Conservation (phyloP, 1,140 invertebrate genomes). For the Drosophila pruinosa region DNA sequence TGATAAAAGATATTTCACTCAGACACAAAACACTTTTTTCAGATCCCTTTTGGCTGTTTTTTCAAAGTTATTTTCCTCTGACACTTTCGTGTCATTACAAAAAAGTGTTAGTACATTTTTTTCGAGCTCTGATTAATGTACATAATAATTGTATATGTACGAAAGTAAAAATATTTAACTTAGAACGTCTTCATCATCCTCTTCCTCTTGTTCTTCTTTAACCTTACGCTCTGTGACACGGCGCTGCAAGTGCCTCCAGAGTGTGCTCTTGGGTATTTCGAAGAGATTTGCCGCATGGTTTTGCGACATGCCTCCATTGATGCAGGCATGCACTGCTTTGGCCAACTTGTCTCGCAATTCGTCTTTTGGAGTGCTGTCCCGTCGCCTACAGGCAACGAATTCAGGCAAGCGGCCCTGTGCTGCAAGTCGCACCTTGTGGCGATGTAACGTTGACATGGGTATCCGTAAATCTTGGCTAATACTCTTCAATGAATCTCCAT, state of each 20-base stretch:
- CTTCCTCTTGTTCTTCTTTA: slow-evolving; percentile 57
- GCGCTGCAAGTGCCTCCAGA: slow-evolving; percentile 85
- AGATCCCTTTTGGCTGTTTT: no score
- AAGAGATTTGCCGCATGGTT: slow-evolving; percentile 85
- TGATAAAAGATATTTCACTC: no score
- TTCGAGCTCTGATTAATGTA: no score
- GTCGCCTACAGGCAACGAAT: slow-evolving; percentile 83
- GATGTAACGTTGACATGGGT: slow-evolving; percentile 86
- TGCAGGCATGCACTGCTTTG: slow-evolving; percentile 85
- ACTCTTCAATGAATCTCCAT: slow-evolving; percentile 85
- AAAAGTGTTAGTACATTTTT: no score
- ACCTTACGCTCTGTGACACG: slow-evolving; percentile 53
- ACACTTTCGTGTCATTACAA: no score
- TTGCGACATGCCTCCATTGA: slow-evolving; percentile 85
- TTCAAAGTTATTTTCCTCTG: no score
- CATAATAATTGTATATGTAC: slow-evolving; percentile 10
- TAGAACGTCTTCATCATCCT: slow-evolving; percentile 56
- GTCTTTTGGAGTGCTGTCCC: slow-evolving; percentile 83
- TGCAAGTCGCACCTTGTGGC: slow-evolving; percentile 85
- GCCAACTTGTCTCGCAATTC: slow-evolving; percentile 84
- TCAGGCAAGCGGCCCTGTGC: slow-evolving; percentile 84
- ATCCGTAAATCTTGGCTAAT: slow-evolving; percentile 84
- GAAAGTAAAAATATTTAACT: slow-evolving; percentile 36
- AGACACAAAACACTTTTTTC: no score
- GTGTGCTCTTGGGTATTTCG: slow-evolving; percentile 86